Percentiles rank a stretch among this genome's conserved stretches.
Conservation (phyloP, 1,140 invertebrate species). For the Musca vetustissima region DNA sequence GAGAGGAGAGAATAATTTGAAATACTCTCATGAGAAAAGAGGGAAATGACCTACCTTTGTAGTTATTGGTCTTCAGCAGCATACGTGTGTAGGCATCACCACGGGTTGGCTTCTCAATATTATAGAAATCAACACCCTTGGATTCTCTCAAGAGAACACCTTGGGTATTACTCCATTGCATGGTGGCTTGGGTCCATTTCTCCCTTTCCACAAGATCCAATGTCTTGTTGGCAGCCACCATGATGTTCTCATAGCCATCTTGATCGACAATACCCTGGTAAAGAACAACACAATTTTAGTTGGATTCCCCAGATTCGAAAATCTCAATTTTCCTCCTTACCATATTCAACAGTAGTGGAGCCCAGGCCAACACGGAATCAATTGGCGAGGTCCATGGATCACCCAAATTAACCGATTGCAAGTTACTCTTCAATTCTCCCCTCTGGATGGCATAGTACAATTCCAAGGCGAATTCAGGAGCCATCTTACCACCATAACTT, state of each 20-base stretch:
- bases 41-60: background rate
- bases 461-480: slow-evolving; percentile 70
- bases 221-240: slow-evolving; percentile 57
- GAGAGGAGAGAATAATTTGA: background rate
- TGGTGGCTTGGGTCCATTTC: slow-evolving; percentile 64
- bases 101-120: slow-evolving; percentile 63
- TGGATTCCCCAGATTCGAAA: background rate
- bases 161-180: slow-evolving; percentile 67
- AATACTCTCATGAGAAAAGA: background rate
- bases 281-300: background rate
- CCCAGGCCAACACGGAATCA: slow-evolving; percentile 80
- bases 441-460: slow-evolving; percentile 64
- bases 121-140: slow-evolving; percentile 76
- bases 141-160: slow-evolving; percentile 60
- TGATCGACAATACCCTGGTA: slow-evolving; percentile 65
- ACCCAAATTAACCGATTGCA: slow-evolving; percentile 78
- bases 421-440: slow-evolving; percentile 69
- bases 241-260: slow-evolving; percentile 60
- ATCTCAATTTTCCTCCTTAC: slow-evolving; percentile 9
- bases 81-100: slow-evolving; percentile 33
- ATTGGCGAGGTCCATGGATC: slow-evolving; percentile 88
- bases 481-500: slow-evolving; percentile 91
- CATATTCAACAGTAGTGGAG: slow-evolving; percentile 61
- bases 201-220: slow-evolving; percentile 59
- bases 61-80: slow-evolving; percentile 7